Percentiles rank a stretch among this genome's conserved stretches.
Conservation (phyloP, 2,113 vertebrate genomes). For the Hippoglossus stenolepis region DNA sequence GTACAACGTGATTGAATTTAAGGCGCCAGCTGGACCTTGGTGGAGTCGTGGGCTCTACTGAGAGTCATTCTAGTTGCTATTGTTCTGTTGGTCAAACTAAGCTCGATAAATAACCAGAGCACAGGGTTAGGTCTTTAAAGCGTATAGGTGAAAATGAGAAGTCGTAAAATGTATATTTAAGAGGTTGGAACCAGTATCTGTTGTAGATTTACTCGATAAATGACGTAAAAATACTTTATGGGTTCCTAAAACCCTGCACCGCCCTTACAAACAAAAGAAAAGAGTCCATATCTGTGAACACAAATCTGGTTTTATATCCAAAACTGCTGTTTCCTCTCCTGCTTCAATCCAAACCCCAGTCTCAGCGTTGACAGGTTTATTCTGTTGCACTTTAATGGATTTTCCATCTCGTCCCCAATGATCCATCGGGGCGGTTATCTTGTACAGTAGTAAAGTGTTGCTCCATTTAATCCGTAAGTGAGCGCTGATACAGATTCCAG, state of each 20-base stretch:
- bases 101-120: too few relatives aligned
- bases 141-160: too few relatives aligned
- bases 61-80: background rate
- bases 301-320: background rate
- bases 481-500: background rate
- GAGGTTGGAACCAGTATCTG: too few relatives aligned
- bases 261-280: too few relatives aligned
- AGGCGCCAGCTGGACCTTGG: too few relatives aligned
- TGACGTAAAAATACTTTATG: background rate
- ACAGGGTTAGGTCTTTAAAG: too few relatives aligned
- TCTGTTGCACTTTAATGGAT: background rate
- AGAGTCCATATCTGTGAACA: too few relatives aligned
- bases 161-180: too few relatives aligned
- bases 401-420: background rate
- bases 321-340: background rate
- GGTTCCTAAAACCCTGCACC: too few relatives aligned
- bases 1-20: too few relatives aligned
- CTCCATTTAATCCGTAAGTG: background rate
- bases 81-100: background rate
- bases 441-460: background rate
- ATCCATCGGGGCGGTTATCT: background rate
- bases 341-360: background rate
- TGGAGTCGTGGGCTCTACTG: too few relatives aligned
- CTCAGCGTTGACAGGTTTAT: background rate
- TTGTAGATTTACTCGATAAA: too few relatives aligned